A percentile compares a stretch with the other conserved stretches of the same genome.
phyloP scores from a whole-genome alignment of 2,888 invertebrate species.

The Anticlea derivata region DNA sequence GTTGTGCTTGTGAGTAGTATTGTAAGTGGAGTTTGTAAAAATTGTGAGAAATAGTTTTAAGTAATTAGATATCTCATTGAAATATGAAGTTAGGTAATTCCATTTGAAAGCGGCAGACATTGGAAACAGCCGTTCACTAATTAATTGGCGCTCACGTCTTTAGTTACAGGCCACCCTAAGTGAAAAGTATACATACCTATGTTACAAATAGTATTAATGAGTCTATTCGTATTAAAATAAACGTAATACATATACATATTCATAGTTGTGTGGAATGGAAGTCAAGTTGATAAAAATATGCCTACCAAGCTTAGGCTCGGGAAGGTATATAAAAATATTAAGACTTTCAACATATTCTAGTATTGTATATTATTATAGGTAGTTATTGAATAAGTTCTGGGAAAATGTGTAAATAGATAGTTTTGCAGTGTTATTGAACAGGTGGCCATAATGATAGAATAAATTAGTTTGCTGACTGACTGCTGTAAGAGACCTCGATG shows the following conservation, averaged over 20 bases:
- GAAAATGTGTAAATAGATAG: constrained; percentile 17
- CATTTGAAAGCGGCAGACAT: background rate
- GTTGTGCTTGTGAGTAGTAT: background rate
- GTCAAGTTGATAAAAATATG: background rate
- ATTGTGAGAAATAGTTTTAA: background rate
- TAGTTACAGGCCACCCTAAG: constrained; percentile 6
- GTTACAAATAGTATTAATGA: constrained; percentile 12
- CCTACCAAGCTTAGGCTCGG: background rate
- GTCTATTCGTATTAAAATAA: constrained; percentile 27
- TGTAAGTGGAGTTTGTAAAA: background rate
- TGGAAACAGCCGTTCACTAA: background rate
- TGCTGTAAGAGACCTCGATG: constrained; percentile 3
- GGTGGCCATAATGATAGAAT: constrained; percentile 15
- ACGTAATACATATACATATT: constrained; percentile 7
- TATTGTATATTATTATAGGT: constrained; percentile 8
- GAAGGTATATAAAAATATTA: too few relatives aligned
- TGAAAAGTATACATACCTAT: background rate
- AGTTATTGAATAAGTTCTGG: constrained; percentile 17
- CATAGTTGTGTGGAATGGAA: background rate
- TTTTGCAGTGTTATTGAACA: constrained; percentile 1
- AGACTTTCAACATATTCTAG: too few relatives aligned
- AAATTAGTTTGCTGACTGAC: constrained; percentile 9
- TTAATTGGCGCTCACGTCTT: constrained; percentile 4
- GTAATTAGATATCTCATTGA: background rate
- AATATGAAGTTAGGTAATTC: background rate